Percentiles rank a stretch among this genome's conserved stretches.
Conservation (phyloP, 2,113 vertebrate genomes). For the Aleadryas rufinucha region DNA sequence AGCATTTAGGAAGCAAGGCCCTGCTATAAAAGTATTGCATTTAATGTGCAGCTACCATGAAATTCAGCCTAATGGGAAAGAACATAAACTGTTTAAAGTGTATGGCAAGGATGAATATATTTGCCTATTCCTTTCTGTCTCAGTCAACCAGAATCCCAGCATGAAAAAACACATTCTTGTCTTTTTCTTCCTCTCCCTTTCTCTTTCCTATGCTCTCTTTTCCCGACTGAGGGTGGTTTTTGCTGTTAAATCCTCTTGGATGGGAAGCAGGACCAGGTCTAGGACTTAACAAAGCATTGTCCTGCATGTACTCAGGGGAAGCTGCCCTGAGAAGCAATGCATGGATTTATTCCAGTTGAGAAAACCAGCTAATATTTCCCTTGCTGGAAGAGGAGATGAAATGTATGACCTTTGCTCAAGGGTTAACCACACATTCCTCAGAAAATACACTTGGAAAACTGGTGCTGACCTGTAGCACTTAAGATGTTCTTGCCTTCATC, state of each 20-base stretch:
- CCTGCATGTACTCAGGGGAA: background rate
- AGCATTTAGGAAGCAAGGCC: background rate
- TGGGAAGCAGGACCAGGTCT: background rate
- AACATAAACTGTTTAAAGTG: background rate
- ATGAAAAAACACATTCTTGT: background rate
- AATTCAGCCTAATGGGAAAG: background rate
- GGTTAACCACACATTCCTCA: background rate
- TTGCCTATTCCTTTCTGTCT: background rate
- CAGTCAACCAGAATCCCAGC: background rate
- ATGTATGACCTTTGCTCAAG: background rate
- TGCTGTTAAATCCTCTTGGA: background rate
- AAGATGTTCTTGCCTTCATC: background rate
- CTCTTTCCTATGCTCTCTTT: background rate
- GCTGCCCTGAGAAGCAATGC: background rate
- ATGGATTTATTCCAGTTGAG: constrained; percentile 28
- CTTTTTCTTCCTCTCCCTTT: background rate
- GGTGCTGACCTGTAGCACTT: background rate
- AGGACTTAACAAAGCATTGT: background rate
- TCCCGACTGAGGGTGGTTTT: background rate
- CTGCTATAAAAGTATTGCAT: background rate
- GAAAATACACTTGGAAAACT: background rate
- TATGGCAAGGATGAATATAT: background rate
- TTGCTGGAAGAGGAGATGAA: background rate
- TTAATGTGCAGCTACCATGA: background rate
- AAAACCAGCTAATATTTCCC: background rate